Conservation (phyloP, 1,140 invertebrate genomes). For the Drosophila aff. region DNA sequence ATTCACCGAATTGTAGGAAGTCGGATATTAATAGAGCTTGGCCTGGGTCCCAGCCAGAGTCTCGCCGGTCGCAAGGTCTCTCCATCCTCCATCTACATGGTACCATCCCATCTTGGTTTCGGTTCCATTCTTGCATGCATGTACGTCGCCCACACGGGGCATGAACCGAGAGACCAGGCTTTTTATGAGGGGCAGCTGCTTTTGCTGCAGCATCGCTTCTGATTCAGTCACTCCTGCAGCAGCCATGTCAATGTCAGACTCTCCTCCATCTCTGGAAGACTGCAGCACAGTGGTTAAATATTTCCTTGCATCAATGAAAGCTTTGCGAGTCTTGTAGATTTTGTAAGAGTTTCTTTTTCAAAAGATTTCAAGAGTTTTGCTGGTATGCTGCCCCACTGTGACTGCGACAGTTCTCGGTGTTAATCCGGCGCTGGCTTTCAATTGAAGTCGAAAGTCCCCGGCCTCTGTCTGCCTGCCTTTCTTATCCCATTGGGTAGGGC, state of each 20-base stretch:
- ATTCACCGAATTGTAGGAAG: constrained; percentile 74
- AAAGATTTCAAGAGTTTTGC: neutral
- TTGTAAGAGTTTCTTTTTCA: neutral
- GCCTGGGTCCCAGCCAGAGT: constrained; percentile 26
- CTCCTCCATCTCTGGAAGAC: neutral
- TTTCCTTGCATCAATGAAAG: too few species aligned
- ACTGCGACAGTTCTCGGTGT: constrained; percentile 21
- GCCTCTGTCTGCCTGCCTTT: constrained; percentile 1
- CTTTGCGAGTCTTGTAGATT: neutral
- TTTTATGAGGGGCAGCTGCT: constrained; percentile 55
- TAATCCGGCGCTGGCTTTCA: constrained; percentile 54
- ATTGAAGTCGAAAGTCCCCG: constrained; percentile 58
- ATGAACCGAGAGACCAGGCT: constrained; percentile 28
- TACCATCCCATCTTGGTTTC: constrained; percentile 8
- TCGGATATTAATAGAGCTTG: constrained; percentile 69
- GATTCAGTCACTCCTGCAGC: constrained; percentile 29
- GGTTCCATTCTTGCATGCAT: constrained; percentile 24
- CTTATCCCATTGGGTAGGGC: constrained; percentile 46
- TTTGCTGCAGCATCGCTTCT: constrained; percentile 31
- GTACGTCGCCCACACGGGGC: constrained; percentile 59
- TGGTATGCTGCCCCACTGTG: constrained; percentile 5
- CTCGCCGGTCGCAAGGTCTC: constrained; percentile 11
- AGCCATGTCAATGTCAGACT: constrained; percentile 72
- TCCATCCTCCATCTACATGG: constrained; percentile 9
- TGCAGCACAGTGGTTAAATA: constrained; percentile 36